phyloP scores from a whole-genome alignment of 2,797 vertebrate species.

The Girardinus metallicus region DNA sequence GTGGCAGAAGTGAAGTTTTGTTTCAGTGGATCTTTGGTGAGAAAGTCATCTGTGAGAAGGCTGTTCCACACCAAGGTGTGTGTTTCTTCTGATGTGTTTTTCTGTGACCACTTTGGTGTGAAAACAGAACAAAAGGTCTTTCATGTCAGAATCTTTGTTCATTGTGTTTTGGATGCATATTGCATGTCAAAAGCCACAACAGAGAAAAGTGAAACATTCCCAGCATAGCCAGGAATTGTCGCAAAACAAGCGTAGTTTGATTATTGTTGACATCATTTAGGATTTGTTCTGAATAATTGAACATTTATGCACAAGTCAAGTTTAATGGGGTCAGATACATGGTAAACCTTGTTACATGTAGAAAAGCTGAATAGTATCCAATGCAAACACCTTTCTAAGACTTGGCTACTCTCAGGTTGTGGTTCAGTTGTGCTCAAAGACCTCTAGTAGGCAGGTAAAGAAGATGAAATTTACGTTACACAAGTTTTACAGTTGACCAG shows the following conservation, averaged over 20 bases:
- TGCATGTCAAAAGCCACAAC: background rate
- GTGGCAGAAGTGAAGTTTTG: slow-evolving; percentile 39
- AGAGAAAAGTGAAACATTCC: background rate
- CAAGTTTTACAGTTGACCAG: background rate
- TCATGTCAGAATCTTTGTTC: slow-evolving; percentile 17
- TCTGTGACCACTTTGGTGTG: slow-evolving; percentile 28
- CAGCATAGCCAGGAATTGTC: background rate
- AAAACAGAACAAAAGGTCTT: slow-evolving; percentile 20
- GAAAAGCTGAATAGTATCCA: background rate
- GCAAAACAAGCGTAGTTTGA: background rate
- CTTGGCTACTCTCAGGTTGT: background rate
- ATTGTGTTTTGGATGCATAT: background rate
- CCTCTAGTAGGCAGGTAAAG: background rate
- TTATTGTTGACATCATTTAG: background rate
- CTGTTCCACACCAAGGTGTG: slow-evolving; percentile 18
- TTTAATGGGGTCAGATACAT: background rate
- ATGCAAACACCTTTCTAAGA: background rate
- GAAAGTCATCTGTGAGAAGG: slow-evolving; percentile 47
- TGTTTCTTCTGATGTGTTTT: slow-evolving; percentile 23
- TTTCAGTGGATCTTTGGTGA: slow-evolving; percentile 22
- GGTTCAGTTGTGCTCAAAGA: background rate
- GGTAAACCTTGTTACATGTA: background rate
- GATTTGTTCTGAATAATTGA: background rate
- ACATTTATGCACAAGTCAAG: background rate
- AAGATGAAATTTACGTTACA: background rate